A percentile compares a stretch with the other conserved stretches of the same genome.
Evolutionary conservation across 2,888 invertebrate genomes (phyloP).

Genomic region (Eupithecia centaureata): DNA sequence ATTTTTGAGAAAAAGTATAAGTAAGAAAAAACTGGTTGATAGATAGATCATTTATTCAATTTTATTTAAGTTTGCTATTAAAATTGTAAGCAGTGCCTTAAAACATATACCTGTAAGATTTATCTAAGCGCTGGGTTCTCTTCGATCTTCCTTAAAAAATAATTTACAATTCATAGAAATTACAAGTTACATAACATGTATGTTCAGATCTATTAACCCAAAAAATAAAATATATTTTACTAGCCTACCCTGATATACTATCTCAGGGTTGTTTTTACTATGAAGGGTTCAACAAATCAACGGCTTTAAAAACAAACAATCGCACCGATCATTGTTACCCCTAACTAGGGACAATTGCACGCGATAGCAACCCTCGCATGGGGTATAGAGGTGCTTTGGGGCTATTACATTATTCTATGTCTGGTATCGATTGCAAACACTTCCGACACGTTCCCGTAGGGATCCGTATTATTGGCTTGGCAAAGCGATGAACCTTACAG

Average conservation of each 20-base stretch:
- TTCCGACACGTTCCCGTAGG: conserved; percentile 52
- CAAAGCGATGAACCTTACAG: conserved; percentile 17
- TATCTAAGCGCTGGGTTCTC: too few species aligned
- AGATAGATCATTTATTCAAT: too few species aligned
- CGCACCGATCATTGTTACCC: conserved; percentile 4
- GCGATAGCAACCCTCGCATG: conserved; percentile 29
- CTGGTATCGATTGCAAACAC: conserved; percentile 61
- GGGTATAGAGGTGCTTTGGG: conserved; percentile 15
- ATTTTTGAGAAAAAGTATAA: too few species aligned
- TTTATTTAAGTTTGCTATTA: too few species aligned
- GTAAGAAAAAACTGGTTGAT: too few species aligned
- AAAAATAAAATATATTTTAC: too few species aligned
- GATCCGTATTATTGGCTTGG: conserved; percentile 38
- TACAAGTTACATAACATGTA: too few species aligned
- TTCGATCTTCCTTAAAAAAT: too few species aligned
- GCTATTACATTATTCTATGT: conserved; percentile 8
- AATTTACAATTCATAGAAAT: too few species aligned
- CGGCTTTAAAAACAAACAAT: conserved; percentile 7
- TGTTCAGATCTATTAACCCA: neutral
- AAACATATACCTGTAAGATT: too few species aligned
- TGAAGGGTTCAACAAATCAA: conserved; percentile 4
- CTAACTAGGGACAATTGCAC: conserved; percentile 20
- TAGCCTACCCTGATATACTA: too few species aligned
- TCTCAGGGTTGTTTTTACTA: neutral
- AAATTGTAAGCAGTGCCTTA: too few species aligned